A percentile compares a stretch with the other conserved stretches of the same genome.
These are phyloP conservation scores for Cheirogaleus major DNA, from an alignment of 2,797 vertebrate genomes.

Conservation along the genomic window DNA sequence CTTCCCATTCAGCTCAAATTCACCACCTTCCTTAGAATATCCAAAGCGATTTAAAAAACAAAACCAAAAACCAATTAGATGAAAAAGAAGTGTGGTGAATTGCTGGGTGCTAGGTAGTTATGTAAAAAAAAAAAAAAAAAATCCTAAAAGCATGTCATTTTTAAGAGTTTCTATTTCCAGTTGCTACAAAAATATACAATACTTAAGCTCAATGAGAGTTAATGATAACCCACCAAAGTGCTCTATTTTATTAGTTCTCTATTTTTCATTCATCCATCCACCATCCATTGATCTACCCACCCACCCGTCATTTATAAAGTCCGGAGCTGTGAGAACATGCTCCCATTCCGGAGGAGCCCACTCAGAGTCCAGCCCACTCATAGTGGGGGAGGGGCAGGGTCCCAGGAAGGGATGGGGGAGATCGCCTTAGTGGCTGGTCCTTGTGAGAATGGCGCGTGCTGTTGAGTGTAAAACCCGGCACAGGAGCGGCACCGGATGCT, in stretches of 20 bases:
- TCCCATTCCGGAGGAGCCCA: neutral
- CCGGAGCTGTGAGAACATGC: neutral
- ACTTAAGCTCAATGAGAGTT: neutral
- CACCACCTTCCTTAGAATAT: neutral
- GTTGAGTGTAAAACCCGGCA: neutral
- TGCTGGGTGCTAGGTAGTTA: neutral
- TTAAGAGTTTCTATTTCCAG: neutral
- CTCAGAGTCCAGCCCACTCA: neutral
- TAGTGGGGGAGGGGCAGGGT: neutral
- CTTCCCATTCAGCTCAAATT: neutral
- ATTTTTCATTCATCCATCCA: neutral
- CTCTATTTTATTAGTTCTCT: neutral
- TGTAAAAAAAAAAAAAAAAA: neutral
- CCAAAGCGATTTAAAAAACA: neutral
- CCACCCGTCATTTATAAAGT: neutral
- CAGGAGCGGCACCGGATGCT: neutral
- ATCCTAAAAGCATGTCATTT: neutral
- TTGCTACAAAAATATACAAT: neutral
- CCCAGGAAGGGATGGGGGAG: too few relatives aligned
- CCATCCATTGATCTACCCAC: neutral
- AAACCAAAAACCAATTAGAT: neutral
- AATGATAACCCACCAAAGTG: neutral
- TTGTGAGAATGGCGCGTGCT: rapidly evolving
- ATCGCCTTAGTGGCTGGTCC: rapidly evolving
- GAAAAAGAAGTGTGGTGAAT: neutral